Conservation (phyloP, 2,797 vertebrate species). For the Morelia viridis region DNA sequence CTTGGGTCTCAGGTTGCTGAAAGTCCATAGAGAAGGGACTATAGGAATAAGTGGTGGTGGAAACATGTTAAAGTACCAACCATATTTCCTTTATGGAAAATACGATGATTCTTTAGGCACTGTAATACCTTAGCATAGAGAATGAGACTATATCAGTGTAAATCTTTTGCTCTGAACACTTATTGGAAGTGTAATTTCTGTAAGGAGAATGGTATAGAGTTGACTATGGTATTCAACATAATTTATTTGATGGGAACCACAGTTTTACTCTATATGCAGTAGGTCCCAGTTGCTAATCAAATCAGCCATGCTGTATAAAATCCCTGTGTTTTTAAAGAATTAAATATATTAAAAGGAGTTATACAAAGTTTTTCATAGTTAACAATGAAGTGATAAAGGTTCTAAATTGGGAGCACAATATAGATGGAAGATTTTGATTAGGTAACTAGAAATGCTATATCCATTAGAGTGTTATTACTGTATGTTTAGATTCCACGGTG, state of each 20-base stretch:
- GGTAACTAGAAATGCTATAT: slow-evolving; percentile 18
- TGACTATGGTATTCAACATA: not conserved
- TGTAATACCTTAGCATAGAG: not conserved
- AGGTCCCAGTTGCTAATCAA: not conserved
- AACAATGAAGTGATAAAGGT: not conserved
- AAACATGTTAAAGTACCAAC: slow-evolving; percentile 23
- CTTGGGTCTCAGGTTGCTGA: not conserved
- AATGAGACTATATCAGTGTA: not conserved
- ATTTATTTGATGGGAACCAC: not conserved
- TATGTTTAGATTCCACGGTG: not conserved
- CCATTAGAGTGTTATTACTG: not conserved
- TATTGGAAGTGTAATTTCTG: slow-evolving; percentile 13
- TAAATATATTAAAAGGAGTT: slow-evolving; percentile 10
- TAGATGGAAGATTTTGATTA: slow-evolving; percentile 3
- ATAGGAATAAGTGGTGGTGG: not conserved
- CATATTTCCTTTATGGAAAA: slow-evolving; percentile 24
- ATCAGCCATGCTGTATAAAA: not conserved
- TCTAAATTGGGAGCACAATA: slow-evolving; percentile 9
- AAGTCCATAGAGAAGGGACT: not conserved
- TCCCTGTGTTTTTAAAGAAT: slow-evolving; percentile 14
- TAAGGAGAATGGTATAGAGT: not conserved
- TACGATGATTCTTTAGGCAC: slow-evolving; percentile 1
- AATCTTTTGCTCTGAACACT: not conserved
- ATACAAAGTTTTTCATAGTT: slow-evolving; percentile 2
- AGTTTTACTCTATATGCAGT: not conserved